These are phyloP conservation scores for Tetragonula carbonaria DNA, from an alignment of 2,888 invertebrate genomes.

Conservation along the genomic window DNA sequence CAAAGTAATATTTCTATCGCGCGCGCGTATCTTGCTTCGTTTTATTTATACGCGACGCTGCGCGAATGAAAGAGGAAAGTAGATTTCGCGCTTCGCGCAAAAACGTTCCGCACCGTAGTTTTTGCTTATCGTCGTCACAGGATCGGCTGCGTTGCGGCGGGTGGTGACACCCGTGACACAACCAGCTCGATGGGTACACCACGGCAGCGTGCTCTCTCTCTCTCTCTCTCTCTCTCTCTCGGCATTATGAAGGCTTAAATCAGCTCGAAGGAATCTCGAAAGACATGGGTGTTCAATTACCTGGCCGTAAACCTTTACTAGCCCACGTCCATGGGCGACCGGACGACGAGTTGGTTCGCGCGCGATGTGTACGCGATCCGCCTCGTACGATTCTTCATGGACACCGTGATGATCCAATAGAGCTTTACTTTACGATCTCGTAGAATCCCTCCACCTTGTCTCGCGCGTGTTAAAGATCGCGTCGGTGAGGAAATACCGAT, in stretches of 20 bases:
- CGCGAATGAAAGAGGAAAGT: not conserved
- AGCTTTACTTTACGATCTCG: constrained; percentile 73
- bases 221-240: constrained; percentile 63
- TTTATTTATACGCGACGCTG: constrained; percentile 6
- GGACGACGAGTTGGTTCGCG: constrained; percentile 62
- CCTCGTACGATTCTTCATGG: constrained; percentile 67
- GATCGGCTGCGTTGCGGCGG: constrained; percentile 65
- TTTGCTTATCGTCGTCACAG: constrained; percentile 56
- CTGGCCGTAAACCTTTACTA: constrained; percentile 78
- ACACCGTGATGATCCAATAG: constrained; percentile 72
- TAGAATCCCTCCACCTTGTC: constrained; percentile 61
- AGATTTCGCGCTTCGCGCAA: no score
- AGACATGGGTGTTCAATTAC: constrained; percentile 79
- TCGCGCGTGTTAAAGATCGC: constrained; percentile 59
- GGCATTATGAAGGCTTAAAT: constrained; percentile 77
- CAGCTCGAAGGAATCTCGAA: constrained; percentile 75
- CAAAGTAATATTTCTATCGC: constrained; percentile 49
- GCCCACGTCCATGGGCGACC: constrained; percentile 67
- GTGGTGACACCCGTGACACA: constrained; percentile 64
- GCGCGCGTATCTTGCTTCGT: constrained; percentile 29
- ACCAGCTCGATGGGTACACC: constrained; percentile 69
- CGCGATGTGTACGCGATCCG: constrained; percentile 64
- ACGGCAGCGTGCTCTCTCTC: constrained; percentile 60
- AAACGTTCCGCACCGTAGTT: constrained; percentile 16
- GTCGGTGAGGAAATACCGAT: constrained; percentile 62